Evolutionary conservation across 2,888 invertebrate genomes (phyloP).

Genomic region (Sepiola atlantica): DNA sequence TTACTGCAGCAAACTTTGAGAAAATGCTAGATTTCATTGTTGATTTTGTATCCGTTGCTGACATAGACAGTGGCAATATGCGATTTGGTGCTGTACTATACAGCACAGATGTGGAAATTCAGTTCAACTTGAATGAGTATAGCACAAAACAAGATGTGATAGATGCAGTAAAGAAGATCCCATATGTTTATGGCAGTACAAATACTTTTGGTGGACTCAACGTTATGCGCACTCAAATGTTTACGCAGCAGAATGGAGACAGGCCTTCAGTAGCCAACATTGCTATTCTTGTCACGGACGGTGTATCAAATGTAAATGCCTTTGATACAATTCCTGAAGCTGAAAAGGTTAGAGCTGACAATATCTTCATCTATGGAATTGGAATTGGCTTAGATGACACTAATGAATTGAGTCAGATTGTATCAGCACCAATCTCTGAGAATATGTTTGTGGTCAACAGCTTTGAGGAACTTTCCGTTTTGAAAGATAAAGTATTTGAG

Average conservation of each 20-base stretch:
- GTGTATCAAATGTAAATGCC: constrained; percentile 67
- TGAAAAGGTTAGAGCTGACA: constrained; percentile 52
- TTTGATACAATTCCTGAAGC: constrained; percentile 67
- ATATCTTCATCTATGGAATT: constrained; percentile 55
- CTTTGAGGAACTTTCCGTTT: constrained; percentile 51
- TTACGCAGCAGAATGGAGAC: constrained; percentile 63
- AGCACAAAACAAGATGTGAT: constrained; percentile 56
- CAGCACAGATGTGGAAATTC: constrained; percentile 55
- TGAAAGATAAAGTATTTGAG: constrained; percentile 57
- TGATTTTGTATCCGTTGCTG: constrained; percentile 56
- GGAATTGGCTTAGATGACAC: constrained; percentile 62
- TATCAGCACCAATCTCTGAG: constrained; percentile 57
- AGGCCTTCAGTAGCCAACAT: constrained; percentile 62
- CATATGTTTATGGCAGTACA: constrained; percentile 66
- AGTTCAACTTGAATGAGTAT: constrained; percentile 56
- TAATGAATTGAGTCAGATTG: constrained; percentile 61
- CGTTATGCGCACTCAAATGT: constrained; percentile 62
- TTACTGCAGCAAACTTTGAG: constrained; percentile 61
- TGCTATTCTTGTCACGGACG: constrained; percentile 57
- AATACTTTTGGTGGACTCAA: constrained; percentile 69
- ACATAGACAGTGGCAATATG: constrained; percentile 58
- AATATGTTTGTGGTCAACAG: constrained; percentile 59
- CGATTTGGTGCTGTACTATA: constrained; percentile 61
- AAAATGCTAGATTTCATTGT: constrained; percentile 59
- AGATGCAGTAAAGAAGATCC: constrained; percentile 60